Base-by-base conservation (phyloP, 2,113 vertebrate genomes). In the Aramus guarauna region DNA sequence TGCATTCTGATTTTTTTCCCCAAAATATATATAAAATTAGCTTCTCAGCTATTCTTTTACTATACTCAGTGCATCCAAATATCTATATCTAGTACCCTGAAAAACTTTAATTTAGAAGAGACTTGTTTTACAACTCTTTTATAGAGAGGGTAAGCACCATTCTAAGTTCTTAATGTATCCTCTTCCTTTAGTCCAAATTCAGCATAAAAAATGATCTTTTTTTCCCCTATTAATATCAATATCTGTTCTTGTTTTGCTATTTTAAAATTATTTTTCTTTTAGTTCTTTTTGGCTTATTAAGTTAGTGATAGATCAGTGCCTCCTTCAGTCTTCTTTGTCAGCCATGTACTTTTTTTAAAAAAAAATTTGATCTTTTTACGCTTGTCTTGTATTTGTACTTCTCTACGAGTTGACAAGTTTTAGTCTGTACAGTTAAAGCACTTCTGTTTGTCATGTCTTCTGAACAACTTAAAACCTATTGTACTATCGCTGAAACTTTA, bases 331-430 rank as follows among this genome's bases (percentile, higher is more conserved):
- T 15, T 56, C 9, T 60, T 62, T 72, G 7, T 47, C 64, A 74
- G 4, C 1, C 16, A 36, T 1, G 1, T 15, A 14, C 4, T 26
- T 45, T 37, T 53, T 34, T 13, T 9, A 19, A 4, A 4, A 27
- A 36, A 41, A 62, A 27, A 34, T 58, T 15, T 75, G 2, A 30
- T 45, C 1, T 37, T 62, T 75, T 66, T 67, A 3, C 8, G 71
- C 9, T 56, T 81, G 5, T 39, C 24, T 67, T 88, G 6, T 4
- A 39, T 62, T 41, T 12, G 4, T 67, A 8, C 6, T 17, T 50
- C 5, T 81, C 26, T 47, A 62, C 71, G 21, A 69, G 5, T 11
- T 58, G 43, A 34, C 12, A 86, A 37, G 7, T 41, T 86, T 87
- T 56, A 69, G 11, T 41, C 39, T 66, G 9, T 47, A 62, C 24